Conservation (phyloP, 1,140 invertebrate species). For the Tetramorium alpestre region DNA sequence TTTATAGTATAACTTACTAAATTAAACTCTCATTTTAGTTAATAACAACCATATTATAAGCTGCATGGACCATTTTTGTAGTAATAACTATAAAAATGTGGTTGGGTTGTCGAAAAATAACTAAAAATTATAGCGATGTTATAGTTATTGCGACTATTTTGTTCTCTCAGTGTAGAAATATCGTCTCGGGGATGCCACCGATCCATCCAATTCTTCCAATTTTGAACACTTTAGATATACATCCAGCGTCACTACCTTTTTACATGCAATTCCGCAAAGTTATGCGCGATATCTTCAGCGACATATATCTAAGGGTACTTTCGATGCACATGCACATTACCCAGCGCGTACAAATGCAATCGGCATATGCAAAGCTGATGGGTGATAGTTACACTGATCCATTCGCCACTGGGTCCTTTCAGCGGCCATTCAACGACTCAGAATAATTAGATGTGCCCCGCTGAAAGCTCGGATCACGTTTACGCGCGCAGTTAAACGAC, state of each 20-base stretch:
- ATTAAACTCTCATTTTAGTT: no score
- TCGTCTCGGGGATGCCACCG: neutral
- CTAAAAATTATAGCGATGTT: no score
- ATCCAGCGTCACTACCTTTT: neutral
- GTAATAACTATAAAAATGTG: no score
- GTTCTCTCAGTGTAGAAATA: neutral
- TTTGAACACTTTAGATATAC: neutral
- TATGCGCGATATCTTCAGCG: neutral
- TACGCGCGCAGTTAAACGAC: constrained; percentile 2
- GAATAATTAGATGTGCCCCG: constrained; percentile 38
- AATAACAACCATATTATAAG: no score
- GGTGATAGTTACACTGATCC: neutral
- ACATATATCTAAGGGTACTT: neutral
- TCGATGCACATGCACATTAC: neutral
- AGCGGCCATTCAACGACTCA: neutral
- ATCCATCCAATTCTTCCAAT: neutral
- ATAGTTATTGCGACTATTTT: no score
- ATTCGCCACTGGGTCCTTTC: neutral
- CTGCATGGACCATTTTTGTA: no score
- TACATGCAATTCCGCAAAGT: neutral
- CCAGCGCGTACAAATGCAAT: neutral
- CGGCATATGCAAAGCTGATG: neutral
- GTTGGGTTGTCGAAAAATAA: no score
- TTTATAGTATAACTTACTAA: no score
- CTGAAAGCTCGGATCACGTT: constrained; percentile 1